A percentile compares a stretch with the other conserved stretches of the same genome.
phyloP scores from a whole-genome alignment of 2,888 invertebrate genomes.

The Xanthorhoe designata region DNA sequence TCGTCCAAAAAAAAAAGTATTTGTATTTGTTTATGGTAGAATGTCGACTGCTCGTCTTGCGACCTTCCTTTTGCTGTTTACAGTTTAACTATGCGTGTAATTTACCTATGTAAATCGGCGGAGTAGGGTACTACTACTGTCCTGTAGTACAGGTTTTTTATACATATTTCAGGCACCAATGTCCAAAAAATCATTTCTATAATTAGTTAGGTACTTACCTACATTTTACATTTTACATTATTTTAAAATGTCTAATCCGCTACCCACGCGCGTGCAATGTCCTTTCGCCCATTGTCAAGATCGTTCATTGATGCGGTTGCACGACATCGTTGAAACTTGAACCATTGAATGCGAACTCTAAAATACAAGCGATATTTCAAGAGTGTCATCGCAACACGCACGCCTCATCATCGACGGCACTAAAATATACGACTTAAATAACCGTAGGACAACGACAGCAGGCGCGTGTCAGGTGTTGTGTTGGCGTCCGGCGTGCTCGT shows the following conservation, averaged over 20 bases:
- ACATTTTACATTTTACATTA: no score
- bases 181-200: no score
- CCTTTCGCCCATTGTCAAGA: not conserved
- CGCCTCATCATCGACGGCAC: not conserved
- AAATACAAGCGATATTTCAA: slow-evolving; percentile 21
- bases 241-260: not conserved
- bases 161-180: no score
- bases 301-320: slow-evolving; percentile 1
- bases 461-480: not conserved
- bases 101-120: no score
- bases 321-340: slow-evolving; percentile 6
- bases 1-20: no score
- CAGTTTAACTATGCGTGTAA: no score
- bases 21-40: no score
- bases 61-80: no score
- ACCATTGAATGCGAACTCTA: not conserved
- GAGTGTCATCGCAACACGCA: slow-evolving; percentile 14
- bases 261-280: not conserved
- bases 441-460: not conserved
- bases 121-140: no score
- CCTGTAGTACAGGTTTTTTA: no score
- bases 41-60: no score
- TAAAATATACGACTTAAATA: slow-evolving; percentile 12
- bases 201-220: no score
- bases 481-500: not conserved